phyloP scores from a whole-genome alignment of 2,888 invertebrate species.

The Agrotis ipsilon region DNA sequence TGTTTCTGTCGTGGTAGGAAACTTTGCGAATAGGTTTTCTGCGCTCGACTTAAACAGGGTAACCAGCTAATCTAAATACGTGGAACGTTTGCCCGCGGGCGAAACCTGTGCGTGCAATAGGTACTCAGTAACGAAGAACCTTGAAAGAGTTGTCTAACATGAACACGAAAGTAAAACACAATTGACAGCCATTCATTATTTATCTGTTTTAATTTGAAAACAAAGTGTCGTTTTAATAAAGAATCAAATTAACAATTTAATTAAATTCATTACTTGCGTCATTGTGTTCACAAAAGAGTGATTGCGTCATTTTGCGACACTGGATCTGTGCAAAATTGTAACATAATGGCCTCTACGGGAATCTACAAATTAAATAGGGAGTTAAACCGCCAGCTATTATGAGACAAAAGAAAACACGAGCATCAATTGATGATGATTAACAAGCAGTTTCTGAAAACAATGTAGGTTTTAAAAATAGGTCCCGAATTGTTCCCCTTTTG shows the following conservation, averaged over 20 bases:
- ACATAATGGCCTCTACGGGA: constrained; percentile 72
- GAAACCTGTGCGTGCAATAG: not conserved
- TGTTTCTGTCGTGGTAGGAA: constrained; percentile 14
- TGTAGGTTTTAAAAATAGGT: constrained; percentile 49
- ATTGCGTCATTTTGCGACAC: constrained; percentile 74
- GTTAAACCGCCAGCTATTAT: constrained; percentile 69
- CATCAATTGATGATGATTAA: constrained; percentile 72
- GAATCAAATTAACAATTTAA: constrained; percentile 69
- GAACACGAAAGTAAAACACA: constrained; percentile 5
- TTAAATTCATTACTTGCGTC: constrained; percentile 71
- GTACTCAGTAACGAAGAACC: not conserved
- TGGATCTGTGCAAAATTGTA: constrained; percentile 72
- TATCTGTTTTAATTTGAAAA: constrained; percentile 27
- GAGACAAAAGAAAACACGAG: constrained; percentile 70
- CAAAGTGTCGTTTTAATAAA: constrained; percentile 57
- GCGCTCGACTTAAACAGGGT: constrained; percentile 11
- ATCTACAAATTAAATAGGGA: constrained; percentile 73
- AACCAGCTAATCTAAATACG: constrained; percentile 28
- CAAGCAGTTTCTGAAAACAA: constrained; percentile 60
- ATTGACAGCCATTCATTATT: not conserved
- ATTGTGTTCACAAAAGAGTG: constrained; percentile 73
- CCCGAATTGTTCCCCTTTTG: constrained; percentile 24
- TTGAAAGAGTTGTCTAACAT: not conserved
- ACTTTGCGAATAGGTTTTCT: constrained; percentile 19
- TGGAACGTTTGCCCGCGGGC: constrained; percentile 1